Evolutionary conservation across 2,888 invertebrate genomes (phyloP).

Genomic region (Diplazon laetatorius): DNA sequence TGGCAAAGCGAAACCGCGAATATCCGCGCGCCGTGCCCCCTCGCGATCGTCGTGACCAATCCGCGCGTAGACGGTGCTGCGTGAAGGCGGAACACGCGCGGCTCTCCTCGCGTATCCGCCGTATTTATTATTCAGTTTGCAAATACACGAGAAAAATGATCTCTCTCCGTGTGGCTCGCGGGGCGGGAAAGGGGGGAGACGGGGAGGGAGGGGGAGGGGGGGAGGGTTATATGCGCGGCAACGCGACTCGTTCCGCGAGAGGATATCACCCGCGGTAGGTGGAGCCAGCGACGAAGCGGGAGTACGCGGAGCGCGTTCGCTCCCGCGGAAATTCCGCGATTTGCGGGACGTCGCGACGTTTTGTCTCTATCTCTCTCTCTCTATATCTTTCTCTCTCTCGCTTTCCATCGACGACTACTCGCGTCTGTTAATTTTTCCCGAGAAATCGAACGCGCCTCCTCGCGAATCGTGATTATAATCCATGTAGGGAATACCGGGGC

Average conservation of each 20-base stretch:
- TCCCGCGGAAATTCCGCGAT: conserved; percentile 60
- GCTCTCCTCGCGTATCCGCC: conserved; percentile 79
- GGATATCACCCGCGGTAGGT: conserved; percentile 70
- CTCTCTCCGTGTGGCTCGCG: conserved; percentile 74
- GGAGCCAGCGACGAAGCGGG: conserved; percentile 65
- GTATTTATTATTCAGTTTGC: conserved; percentile 83
- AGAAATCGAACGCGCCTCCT: too few relatives aligned
- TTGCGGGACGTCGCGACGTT: too few relatives aligned
- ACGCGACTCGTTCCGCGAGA: too few relatives aligned
- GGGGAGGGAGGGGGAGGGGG: too few relatives aligned
- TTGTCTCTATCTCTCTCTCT: too few relatives aligned
- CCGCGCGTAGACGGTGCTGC: conserved; percentile 80
- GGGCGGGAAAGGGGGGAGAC: too few relatives aligned
- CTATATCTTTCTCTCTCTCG: too few relatives aligned
- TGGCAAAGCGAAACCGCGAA: conserved; percentile 68
- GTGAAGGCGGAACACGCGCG: conserved; percentile 82
- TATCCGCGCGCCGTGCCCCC: conserved; percentile 82
- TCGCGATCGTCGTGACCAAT: conserved; percentile 79
- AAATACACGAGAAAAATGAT: conserved; percentile 82
- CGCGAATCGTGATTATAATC: too few relatives aligned
- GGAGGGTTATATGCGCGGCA: too few relatives aligned
- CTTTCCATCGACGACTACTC: too few relatives aligned
- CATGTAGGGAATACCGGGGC: too few relatives aligned
- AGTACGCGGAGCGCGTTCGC: conserved; percentile 55
- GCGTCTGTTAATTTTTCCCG: too few relatives aligned